phyloP scores from a whole-genome alignment of 2,113 vertebrate species.

The Rhinolophus sinicus region DNA sequence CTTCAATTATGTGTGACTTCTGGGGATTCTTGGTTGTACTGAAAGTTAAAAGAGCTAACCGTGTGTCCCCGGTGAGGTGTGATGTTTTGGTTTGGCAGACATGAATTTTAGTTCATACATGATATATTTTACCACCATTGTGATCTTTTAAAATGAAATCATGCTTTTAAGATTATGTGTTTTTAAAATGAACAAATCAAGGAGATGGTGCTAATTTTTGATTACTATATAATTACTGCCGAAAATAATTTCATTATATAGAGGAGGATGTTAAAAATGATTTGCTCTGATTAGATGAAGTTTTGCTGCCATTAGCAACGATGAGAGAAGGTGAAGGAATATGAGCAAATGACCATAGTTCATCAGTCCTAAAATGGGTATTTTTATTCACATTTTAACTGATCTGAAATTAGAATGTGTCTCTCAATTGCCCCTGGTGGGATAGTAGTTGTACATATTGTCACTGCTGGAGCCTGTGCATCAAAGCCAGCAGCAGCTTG shows the following conservation, averaged over 20 bases:
- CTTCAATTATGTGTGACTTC: neutral
- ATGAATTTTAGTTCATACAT: neutral
- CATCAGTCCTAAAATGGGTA: neutral
- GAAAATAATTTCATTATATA: neutral
- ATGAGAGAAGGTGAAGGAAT: neutral
- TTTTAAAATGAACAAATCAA: neutral
- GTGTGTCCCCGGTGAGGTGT: neutral
- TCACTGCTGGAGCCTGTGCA: neutral
- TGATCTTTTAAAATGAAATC: neutral
- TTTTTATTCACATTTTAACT: neutral
- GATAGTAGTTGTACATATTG: rapidly evolving
- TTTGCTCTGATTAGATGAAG: neutral
- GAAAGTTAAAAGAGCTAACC: neutral
- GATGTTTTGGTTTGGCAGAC: neutral
- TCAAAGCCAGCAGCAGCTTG: neutral
- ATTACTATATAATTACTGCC: neutral
- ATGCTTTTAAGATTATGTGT: neutral
- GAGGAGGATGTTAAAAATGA: neutral
- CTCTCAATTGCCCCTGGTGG: neutral
- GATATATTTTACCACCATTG: neutral
- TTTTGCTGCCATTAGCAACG: neutral
- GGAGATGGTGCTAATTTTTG: neutral
- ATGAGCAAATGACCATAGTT: neutral
- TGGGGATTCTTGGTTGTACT: neutral
- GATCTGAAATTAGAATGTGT: neutral